phyloP scores from a whole-genome alignment of 1,140 invertebrate species.

The Ips typographus region DNA sequence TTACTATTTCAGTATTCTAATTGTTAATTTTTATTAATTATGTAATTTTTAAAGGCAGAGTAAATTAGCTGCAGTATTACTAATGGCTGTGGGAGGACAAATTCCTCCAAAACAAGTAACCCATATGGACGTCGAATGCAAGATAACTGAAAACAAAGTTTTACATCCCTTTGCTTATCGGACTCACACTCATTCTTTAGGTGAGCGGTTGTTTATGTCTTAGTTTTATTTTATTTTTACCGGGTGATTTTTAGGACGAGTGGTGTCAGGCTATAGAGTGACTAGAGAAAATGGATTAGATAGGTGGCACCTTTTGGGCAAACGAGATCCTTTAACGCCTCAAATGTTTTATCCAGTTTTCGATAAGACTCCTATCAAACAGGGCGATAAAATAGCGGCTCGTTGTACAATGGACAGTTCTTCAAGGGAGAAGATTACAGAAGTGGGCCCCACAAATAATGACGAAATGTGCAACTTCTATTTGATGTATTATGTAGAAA shows the following conservation, averaged over 20 bases:
- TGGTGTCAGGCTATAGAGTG: conserved; percentile 86
- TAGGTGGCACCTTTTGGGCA: conserved; percentile 84
- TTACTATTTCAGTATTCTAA: too few species aligned
- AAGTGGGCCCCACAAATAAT: conserved; percentile 81
- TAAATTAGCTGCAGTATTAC: conserved; percentile 84
- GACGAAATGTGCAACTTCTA: conserved; percentile 99
- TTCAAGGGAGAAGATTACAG: conserved; percentile 61
- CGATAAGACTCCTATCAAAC: conserved; percentile 60
- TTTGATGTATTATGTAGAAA: conserved; percentile 95
- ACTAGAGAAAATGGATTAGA: conserved; percentile 60
- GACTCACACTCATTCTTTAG: conserved; percentile 89
- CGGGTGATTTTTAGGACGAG: conserved; percentile 59
- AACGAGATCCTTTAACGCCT: conserved; percentile 87
- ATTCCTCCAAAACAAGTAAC: conserved; percentile 72
- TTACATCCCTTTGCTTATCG: conserved; percentile 95
- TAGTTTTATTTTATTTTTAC: not conserved
- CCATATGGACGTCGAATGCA: conserved; percentile 87
- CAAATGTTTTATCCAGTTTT: conserved; percentile 95
- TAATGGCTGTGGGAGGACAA: conserved; percentile 79
- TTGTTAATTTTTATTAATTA: not conserved
- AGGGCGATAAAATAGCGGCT: conserved; percentile 65
- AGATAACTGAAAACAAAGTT: conserved; percentile 75
- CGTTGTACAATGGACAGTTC: conserved; percentile 87
- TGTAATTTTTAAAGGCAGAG: conserved; percentile 40
- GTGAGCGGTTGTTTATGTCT: conserved; percentile 53